Evolutionary conservation across 2,113 vertebrate species (phyloP).

Genomic region (Isurus oxyrinchus): DNA sequence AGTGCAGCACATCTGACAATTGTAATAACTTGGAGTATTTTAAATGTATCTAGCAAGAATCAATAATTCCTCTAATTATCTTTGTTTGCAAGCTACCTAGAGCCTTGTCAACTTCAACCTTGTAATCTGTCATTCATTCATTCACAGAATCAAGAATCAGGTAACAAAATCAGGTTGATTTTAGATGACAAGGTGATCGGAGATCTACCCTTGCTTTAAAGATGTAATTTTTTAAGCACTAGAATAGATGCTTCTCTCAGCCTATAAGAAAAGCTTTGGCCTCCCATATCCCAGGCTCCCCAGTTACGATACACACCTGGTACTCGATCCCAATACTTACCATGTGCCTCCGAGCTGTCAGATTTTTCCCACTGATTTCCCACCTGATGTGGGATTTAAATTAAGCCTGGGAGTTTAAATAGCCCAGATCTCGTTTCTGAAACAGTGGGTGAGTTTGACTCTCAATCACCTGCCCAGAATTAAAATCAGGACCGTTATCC

Average conservation of each 20-base stretch:
- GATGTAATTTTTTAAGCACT: not conserved
- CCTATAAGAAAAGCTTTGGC: no score
- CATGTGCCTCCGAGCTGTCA: not conserved
- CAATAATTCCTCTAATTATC: not conserved
- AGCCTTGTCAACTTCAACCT: not conserved
- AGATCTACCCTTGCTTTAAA: not conserved
- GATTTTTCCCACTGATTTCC: not conserved
- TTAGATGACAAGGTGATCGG: not conserved
- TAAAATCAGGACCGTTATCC: not conserved
- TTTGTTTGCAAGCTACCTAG: not conserved
- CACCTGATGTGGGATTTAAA: not conserved
- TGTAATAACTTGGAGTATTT: not conserved
- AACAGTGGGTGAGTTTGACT: not conserved
- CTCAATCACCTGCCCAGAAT: not conserved
- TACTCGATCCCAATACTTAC: not conserved
- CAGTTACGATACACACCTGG: not conserved
- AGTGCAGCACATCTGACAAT: not conserved
- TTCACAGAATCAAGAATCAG: not conserved
- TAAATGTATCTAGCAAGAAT: conserved; percentile 12
- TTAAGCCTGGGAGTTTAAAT: not conserved
- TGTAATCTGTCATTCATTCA: not conserved
- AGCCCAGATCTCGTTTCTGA: not conserved
- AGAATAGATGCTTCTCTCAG: no score
- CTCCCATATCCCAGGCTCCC: not conserved
- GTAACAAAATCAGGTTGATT: not conserved